These are phyloP conservation scores for Seriola quinqueradiata DNA, from an alignment of 2,113 vertebrate species.

Conservation along the genomic window DNA sequence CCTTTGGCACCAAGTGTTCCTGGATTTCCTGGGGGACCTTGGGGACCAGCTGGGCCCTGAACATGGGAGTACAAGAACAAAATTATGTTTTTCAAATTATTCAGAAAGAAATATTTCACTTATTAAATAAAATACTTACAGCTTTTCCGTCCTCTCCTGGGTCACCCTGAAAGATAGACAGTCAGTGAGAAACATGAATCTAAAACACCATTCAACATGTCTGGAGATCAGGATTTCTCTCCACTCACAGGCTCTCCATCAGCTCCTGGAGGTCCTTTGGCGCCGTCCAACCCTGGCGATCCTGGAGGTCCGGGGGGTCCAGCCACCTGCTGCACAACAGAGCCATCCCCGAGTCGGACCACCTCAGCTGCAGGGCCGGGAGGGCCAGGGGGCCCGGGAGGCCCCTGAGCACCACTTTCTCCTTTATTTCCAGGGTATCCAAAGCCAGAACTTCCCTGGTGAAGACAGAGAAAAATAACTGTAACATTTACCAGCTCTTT, in stretches of 20 bases:
- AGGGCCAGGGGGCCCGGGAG: constrained; percentile 79
- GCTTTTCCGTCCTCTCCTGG: constrained; percentile 91
- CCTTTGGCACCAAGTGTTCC: constrained; percentile 89
- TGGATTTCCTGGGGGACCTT: constrained; percentile 86
- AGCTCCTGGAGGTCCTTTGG: constrained; percentile 82
- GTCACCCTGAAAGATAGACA: constrained; percentile 85
- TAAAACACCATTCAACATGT: neutral
- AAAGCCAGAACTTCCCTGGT: constrained; percentile 85
- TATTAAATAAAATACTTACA: constrained; percentile 81
- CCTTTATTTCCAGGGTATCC: constrained; percentile 89
- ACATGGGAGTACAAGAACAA: neutral
- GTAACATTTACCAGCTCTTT: too few species aligned
- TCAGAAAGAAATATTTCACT: neutral
- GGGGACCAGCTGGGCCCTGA: constrained; percentile 88
- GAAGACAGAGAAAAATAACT: neutral
- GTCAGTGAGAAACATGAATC: neutral
- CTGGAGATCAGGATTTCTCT: neutral
- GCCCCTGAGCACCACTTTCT: constrained; percentile 84
- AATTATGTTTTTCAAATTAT: neutral
- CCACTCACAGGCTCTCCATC: constrained; percentile 89
- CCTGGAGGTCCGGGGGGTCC: constrained; percentile 83
- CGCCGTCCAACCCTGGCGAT: constrained; percentile 78
- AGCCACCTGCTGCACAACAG: constrained; percentile 69
- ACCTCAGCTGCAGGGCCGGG: constrained; percentile 77
- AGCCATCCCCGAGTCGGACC: constrained; percentile 59